Base-by-base conservation (phyloP, 2,888 invertebrate species). In the Abscondita cerata region DNA sequence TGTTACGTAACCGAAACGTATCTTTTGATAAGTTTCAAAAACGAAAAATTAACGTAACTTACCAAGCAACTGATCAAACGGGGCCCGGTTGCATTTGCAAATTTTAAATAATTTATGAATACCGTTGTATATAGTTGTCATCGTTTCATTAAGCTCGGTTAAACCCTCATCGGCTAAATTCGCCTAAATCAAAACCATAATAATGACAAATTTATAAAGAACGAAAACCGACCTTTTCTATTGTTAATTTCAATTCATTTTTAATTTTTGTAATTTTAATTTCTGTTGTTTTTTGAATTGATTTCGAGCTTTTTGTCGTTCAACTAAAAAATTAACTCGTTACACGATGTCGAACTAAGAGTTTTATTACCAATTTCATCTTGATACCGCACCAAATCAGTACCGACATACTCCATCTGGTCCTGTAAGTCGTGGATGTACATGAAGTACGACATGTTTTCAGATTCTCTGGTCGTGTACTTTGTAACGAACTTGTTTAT, bases 391-490 rank as follows among this genome's bases (percentile, higher is more conserved):
- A 85, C 84, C 0, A 92, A 88, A 53, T 85, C 86, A 67, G 90
- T 88, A 68, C 89, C 88, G 1, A 93, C 76, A 40, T 86, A 83
- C 77, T 93, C 93, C 59, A 93, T 83, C 78, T 94, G 92, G 40
- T 88, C 90, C 78, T 95, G 95, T 59, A 96, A 84, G 75, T 95
- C 93, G 76, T 94, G 95, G 36, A 96, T 92, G 75, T 93, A 95
- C 80, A 90, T 93, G 77, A 96, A 96, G 0, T 94, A 84, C 0
- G 95, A 93, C 78, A 95, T 96, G 82, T 96, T 96, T 77, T 2
- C 25, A 25, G 25, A 4, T 25, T 25, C 25, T 2, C 2, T 25
- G 2, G 25, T 4, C 2, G 25, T 25, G 25, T 25, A 25, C 6
- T 25, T 25, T 4, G 25, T 4, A 2, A 25, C 25, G 6, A 25